A percentile compares a stretch with the other conserved stretches of the same genome.
These are phyloP conservation scores for Xiphias gladius DNA, from an alignment of 2,113 vertebrate species.

Conservation along the genomic window DNA sequence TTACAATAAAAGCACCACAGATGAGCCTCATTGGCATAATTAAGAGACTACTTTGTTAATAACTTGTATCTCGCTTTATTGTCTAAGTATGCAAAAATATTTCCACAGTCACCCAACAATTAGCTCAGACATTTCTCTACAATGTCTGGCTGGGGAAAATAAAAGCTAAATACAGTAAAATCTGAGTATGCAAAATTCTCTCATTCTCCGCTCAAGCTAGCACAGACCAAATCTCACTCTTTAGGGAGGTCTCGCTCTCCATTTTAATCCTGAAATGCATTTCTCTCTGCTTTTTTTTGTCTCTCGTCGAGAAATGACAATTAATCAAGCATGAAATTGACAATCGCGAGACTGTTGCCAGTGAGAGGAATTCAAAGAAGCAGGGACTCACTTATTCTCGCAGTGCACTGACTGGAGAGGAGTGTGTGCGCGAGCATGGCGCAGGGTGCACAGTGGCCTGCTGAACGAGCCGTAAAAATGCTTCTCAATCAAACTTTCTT, in stretches of 20 bases:
- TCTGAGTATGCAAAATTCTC: constrained; percentile 26
- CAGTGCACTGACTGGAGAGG: constrained; percentile 54
- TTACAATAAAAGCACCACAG: constrained; percentile 34
- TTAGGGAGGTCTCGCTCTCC: constrained; percentile 74
- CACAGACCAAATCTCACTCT: constrained; percentile 64
- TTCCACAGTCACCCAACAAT: constrained; percentile 32
- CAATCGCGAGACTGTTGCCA: constrained; percentile 79
- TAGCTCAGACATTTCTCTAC: neutral
- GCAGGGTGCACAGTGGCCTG: constrained; percentile 29
- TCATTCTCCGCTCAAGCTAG: constrained; percentile 40
- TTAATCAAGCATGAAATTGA: constrained; percentile 89
- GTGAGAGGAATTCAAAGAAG: constrained; percentile 80
- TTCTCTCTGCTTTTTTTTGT: constrained; percentile 67
- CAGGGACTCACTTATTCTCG: constrained; percentile 58
- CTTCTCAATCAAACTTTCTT: constrained; percentile 59
- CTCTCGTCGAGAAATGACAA: constrained; percentile 81
- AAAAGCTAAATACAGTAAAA: constrained; percentile 54
- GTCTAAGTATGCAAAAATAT: neutral
- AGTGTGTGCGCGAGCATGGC: constrained; percentile 16
- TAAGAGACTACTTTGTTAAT: constrained; percentile 29
- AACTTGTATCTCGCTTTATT: constrained; percentile 1
- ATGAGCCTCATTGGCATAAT: constrained; percentile 30
- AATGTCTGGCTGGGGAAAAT: constrained; percentile 1
- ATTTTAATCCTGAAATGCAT: constrained; percentile 78
- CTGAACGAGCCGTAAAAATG: constrained; percentile 49